Conservation (phyloP, 2,113 vertebrate genomes). For the Oncorhynchus masou region DNA sequence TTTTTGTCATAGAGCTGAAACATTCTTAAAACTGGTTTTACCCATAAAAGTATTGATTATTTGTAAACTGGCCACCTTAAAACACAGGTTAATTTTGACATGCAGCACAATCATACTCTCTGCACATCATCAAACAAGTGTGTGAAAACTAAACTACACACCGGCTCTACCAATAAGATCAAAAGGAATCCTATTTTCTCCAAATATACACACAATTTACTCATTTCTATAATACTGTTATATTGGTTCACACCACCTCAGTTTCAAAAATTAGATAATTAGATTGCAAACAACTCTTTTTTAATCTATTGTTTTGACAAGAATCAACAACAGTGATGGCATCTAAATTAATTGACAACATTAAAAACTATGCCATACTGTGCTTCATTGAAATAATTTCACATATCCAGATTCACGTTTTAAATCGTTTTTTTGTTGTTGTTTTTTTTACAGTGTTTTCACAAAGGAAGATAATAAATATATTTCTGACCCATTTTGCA, state of each 20-base stretch:
- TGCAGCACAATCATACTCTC: constrained; percentile 80
- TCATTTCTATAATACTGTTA: constrained; percentile 77
- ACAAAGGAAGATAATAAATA: constrained; percentile 73
- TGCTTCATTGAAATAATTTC: constrained; percentile 70
- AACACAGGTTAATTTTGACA: constrained; percentile 77
- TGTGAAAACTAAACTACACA: constrained; percentile 77
- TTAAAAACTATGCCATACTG: constrained; percentile 78
- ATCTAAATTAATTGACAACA: constrained; percentile 77
- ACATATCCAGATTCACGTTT: constrained; percentile 48
- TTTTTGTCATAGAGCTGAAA: constrained; percentile 56
- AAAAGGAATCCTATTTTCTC: constrained; percentile 74
- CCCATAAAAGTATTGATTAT: constrained; percentile 66
- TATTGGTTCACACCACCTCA: constrained; percentile 72
- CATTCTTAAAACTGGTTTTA: constrained; percentile 59
- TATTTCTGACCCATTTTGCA: constrained; percentile 66
- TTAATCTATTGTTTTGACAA: constrained; percentile 68
- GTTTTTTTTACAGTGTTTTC: constrained; percentile 67
- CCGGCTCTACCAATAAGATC: constrained; percentile 73
- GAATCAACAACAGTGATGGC: constrained; percentile 72
- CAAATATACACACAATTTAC: constrained; percentile 77
- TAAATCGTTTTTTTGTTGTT: constrained; percentile 43
- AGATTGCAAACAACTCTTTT: constrained; percentile 73
- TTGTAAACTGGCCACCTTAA: constrained; percentile 76
- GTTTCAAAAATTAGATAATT: constrained; percentile 73
- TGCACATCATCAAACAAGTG: constrained; percentile 76